Evolutionary conservation across 2,113 vertebrate species (phyloP).

Genomic region (Holacanthus passer): DNA sequence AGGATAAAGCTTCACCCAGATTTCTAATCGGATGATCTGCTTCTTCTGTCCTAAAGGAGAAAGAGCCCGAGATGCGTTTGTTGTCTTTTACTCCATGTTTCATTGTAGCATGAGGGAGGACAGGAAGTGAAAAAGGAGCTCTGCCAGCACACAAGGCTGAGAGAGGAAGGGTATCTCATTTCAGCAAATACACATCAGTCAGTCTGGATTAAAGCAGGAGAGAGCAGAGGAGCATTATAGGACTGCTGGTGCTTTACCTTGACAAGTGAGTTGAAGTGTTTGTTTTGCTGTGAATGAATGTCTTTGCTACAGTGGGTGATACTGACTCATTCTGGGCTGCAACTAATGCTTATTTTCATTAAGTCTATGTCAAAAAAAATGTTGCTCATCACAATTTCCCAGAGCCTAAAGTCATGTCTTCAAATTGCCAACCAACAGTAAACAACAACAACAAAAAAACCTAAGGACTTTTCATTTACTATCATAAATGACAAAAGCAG

Average conservation of each 20-base stretch:
- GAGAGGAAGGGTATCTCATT: conserved; percentile 58
- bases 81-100: conserved; percentile 11
- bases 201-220: conserved; percentile 43
- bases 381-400: too few species aligned
- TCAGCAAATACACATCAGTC: conserved; percentile 57
- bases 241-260: conserved; percentile 6
- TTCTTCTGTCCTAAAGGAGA: conserved; percentile 39
- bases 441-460: too few species aligned
- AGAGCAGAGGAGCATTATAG: not conserved
- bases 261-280: conserved; percentile 34
- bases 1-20: conserved; percentile 56
- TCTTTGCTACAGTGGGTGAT: not conserved
- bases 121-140: conserved; percentile 46
- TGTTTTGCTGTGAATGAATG: conserved; percentile 20
- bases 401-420: too few species aligned
- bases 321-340: not conserved
- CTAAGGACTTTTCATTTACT: too few species aligned
- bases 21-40: conserved; percentile 68
- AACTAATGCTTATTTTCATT: too few species aligned
- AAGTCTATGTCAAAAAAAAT: too few species aligned
- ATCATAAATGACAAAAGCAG: too few species aligned
- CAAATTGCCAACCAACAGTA: too few species aligned
- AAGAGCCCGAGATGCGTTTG: not conserved
- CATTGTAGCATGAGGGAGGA: conserved; percentile 25
- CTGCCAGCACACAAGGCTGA: conserved; percentile 37